Evolutionary conservation across 2,797 vertebrate species (phyloP).

Genomic region (Denticeps clupeoides): DNA sequence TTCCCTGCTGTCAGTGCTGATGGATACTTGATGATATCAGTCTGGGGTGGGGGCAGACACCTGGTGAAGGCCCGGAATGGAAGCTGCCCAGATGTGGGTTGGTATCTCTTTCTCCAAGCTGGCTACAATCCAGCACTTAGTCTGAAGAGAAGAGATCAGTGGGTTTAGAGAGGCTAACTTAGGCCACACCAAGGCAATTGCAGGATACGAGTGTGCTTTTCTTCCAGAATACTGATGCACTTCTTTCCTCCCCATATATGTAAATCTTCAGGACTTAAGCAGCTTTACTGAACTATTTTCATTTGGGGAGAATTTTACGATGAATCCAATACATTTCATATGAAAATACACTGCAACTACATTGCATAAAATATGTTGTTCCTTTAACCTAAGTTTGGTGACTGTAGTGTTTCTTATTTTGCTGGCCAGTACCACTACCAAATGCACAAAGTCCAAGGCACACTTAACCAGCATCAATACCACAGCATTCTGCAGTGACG

Average conservation of each 20-base stretch:
- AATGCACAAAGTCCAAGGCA: background rate
- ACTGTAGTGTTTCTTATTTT: too few species aligned
- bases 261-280: too few species aligned
- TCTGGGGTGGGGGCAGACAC: conserved; percentile 9
- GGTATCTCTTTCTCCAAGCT: conserved; percentile 5
- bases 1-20: conserved; percentile 11
- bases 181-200: background rate
- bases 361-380: too few species aligned
- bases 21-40: conserved; percentile 20
- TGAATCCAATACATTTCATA: too few species aligned
- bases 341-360: too few species aligned
- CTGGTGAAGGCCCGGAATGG: conserved; percentile 7
- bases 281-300: too few species aligned
- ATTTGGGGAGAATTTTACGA: too few species aligned
- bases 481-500: background rate
- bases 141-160: background rate
- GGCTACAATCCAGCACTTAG: background rate
- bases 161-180: background rate
- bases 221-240: too few species aligned
- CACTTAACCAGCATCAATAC: background rate
- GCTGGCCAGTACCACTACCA: too few species aligned
- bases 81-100: conserved; percentile 13
- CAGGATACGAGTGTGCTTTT: background rate
- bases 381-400: too few species aligned
- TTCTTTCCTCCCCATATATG: too few species aligned